Base-by-base conservation (phyloP, 1,140 invertebrate species). In the Nasonia longicornis region DNA sequence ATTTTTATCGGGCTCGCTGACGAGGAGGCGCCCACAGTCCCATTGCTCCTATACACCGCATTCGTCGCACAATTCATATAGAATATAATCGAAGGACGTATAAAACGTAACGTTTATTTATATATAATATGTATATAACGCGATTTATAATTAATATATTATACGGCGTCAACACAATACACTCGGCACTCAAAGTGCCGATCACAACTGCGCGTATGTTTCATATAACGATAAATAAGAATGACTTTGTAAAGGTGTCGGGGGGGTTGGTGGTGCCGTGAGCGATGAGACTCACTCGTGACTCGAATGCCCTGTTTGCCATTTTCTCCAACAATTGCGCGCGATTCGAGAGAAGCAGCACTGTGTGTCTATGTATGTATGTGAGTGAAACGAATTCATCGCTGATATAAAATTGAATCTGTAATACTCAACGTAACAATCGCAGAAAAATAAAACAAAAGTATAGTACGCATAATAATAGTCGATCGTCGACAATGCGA, bases 61-160 rank as follows among this genome's bases (percentile, higher is more conserved):
- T 58, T 73, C 70, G 64, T 71, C 69, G 35, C 77, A 81, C 63
- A 58, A 58, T 58, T 58, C 16, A 58, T 58, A 58, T 58, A 58
- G 52, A 58, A 58, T 58, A 58, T 58, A 58, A 58, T 83, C 76
- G 67, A 81, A 70, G 69, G 73, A 69, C 66, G 48, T 67, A 83
- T 78, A 84, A 58, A 79, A 79, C 73, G 70, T 84, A 80, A 82
- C 74, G 80, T 83, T 79, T 76, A 71, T 75, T 64, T 79, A 82
- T 80, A 82, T 83, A 82, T 79, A 83, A 83, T 80, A 81, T 31
- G 70, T 85, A 83, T 82, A 80, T 82, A 82, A 85, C 83, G 82
- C 84, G 76, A 77, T 84, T 58, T 78, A 84, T 79, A 73, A 82
- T 85, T 77, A 84, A 84, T 85, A 85, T 83, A 58, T 58, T 58